Base-by-base conservation (phyloP, 2,113 vertebrate genomes). In the Sinocyclocheilus anophthalmus region DNA sequence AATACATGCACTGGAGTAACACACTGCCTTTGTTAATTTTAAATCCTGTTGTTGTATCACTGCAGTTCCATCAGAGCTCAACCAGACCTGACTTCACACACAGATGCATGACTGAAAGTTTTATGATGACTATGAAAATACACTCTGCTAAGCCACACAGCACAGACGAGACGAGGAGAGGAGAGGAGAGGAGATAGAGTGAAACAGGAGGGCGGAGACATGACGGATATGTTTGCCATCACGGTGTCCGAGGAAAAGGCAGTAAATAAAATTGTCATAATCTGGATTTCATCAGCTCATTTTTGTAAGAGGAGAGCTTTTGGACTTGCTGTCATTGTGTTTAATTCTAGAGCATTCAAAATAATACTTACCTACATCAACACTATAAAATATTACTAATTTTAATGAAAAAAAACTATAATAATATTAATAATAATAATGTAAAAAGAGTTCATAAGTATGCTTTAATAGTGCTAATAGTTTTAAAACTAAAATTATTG, bases 231-330 rank as follows among this genome's bases (percentile, higher is more conserved):
- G 59, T 88, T 85, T 89, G 59, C 73, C 22, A 86, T 59, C 76
- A 84, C 70, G 42, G 1, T 76, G 69, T 88, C 69, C 69, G 24
- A 61, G 79, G 86, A 79, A 88, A 76, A 87, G 89, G 87, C 75
- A 86, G 88, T 80, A 84, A 84, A 88, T 87, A 85, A 86, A 88
- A 85, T 90, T 90, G 91, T 90, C 90, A 93, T 93, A 89, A 93
- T 91, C 91, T 87, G 84, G 42, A 89, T 86, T 85, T 61, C 89
- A 90, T 93, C 91, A 90, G 73, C 86, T 91, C 90, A 92, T 94
- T 91, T 92, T 85, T 89, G 90, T 79, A 24, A 83, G 87, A 45
- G 83, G 84, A 90, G 76, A 88, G 79, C 73, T 84, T 85, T 88
- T 88, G 86, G 90, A 84, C 88, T 88, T 75, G 90, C 90, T 93